Conservation (phyloP, 2,113 vertebrate species). For the Poicephalus gulielmi region DNA sequence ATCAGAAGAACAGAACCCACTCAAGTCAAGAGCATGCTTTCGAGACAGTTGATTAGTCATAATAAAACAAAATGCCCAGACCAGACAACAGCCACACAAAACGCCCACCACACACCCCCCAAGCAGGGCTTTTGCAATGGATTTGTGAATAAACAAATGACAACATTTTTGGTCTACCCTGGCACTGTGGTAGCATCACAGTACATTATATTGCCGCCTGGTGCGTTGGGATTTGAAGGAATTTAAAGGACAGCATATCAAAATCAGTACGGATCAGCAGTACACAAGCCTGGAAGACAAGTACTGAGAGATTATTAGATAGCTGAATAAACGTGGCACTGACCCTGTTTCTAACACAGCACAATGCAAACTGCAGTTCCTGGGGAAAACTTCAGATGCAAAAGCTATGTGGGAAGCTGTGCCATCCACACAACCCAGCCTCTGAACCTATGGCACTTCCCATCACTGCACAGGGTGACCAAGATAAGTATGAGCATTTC, state of each 20-base stretch:
- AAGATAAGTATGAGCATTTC: background rate
- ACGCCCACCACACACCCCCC: no score
- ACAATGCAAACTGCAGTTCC: background rate
- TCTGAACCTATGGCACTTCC: rapidly evolving
- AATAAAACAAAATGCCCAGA: background rate
- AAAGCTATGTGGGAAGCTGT: background rate
- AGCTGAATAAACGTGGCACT: background rate
- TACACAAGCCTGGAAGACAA: background rate
- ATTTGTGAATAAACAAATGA: background rate
- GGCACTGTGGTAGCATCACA: background rate
- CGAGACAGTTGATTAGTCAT: background rate
- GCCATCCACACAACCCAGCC: background rate
- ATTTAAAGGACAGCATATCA: background rate
- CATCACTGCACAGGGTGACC: background rate
- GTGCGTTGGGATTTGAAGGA: background rate
- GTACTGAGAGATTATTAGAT: background rate
- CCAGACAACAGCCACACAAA: background rate
- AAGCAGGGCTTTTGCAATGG: background rate
- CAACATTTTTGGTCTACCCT: background rate
- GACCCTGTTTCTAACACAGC: background rate
- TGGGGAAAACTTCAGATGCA: background rate
- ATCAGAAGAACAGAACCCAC: background rate
- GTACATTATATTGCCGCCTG: background rate
- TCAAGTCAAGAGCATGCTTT: background rate
- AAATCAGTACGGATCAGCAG: background rate